phyloP scores from a whole-genome alignment of 2,888 invertebrate genomes.

The Noctua janthe region DNA sequence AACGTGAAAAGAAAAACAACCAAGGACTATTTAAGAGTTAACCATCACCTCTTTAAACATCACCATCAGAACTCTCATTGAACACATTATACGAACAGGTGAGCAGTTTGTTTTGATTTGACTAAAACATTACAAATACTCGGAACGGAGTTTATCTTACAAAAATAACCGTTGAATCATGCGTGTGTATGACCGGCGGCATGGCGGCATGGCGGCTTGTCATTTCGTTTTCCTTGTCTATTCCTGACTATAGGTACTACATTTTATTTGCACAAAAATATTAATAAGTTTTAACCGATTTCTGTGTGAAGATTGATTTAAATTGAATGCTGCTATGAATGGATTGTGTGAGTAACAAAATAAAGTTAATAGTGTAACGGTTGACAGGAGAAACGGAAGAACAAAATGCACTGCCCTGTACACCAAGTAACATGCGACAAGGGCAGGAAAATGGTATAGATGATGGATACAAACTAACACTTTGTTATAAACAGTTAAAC shows the following conservation, averaged over 20 bases:
- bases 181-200: slow-evolving; percentile 19
- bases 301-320: background rate
- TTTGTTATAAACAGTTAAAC: background rate
- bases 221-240: slow-evolving; percentile 53
- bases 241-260: slow-evolving; percentile 14
- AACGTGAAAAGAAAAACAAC: no score
- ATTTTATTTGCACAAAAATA: slow-evolving; percentile 12
- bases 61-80: slow-evolving; percentile 24
- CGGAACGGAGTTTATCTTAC: slow-evolving; percentile 57
- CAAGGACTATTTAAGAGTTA: background rate
- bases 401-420: background rate
- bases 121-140: slow-evolving; percentile 57
- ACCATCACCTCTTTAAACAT: slow-evolving; percentile 10
- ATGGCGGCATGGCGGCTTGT: slow-evolving; percentile 13
- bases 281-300: background rate
- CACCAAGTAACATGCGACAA: background rate
- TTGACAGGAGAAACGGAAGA: background rate
- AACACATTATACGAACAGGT: slow-evolving; percentile 44
- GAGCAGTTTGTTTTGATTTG: slow-evolving; percentile 49
- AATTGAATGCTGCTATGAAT: background rate
- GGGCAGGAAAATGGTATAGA: background rate
- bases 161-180: slow-evolving; percentile 64
- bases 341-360: background rate
- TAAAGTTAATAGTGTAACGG: background rate
- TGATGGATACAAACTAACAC: background rate